Conservation (phyloP, 2,797 vertebrate genomes). For the Dicrostonyx torquatus region DNA sequence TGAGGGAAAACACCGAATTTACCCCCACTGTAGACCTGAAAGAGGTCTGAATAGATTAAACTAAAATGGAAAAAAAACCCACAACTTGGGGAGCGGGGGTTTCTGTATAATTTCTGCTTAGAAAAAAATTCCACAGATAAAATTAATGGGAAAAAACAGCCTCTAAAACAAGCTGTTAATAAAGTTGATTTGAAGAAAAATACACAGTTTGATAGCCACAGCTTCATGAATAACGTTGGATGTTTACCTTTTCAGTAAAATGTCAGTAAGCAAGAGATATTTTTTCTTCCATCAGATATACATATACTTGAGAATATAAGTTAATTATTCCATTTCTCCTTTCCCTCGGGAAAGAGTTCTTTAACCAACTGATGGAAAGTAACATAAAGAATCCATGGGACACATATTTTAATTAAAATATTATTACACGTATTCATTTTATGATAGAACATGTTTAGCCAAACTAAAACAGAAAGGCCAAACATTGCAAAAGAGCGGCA, state of each 20-base stretch:
- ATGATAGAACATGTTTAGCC: background rate
- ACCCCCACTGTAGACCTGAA: background rate
- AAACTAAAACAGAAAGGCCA: background rate
- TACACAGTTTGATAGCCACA: background rate
- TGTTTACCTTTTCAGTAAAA: background rate
- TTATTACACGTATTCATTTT: background rate
- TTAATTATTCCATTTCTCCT: too few relatives aligned
- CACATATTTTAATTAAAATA: background rate
- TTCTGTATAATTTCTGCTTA: background rate
- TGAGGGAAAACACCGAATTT: background rate
- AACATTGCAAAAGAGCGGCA: background rate
- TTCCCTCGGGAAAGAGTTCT: background rate
- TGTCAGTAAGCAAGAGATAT: background rate
- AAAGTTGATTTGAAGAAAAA: background rate
- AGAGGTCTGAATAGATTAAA: background rate
- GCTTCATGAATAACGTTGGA: background rate
- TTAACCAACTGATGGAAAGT: background rate
- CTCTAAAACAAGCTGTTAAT: background rate
- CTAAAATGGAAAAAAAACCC: background rate
- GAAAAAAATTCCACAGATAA: background rate
- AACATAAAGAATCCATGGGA: background rate
- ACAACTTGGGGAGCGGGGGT: background rate
- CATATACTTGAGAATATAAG: background rate
- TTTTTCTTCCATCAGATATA: background rate
- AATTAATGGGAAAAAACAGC: background rate